Conservation (phyloP, 2,888 invertebrate species). For the Volucella bombylans region DNA sequence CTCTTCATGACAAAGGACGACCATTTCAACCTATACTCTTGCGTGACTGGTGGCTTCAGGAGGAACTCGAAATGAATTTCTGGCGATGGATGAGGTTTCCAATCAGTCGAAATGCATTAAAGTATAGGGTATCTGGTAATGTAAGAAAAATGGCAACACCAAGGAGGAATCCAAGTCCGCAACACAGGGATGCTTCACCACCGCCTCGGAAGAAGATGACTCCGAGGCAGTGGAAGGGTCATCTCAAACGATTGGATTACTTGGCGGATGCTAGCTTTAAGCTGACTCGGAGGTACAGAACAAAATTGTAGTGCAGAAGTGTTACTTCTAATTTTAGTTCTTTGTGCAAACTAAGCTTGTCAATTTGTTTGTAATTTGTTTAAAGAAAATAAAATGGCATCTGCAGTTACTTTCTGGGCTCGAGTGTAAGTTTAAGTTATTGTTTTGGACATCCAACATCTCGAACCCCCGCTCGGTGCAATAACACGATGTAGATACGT, state of each 20-base stretch:
- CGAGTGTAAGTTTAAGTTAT: too few relatives aligned
- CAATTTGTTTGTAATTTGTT: too few relatives aligned
- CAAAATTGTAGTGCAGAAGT: constrained; percentile 1
- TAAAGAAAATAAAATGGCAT: too few relatives aligned
- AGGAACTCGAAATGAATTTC: constrained; percentile 55
- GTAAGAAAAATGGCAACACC: constrained; percentile 12
- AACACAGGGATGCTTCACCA: constrained; percentile 21
- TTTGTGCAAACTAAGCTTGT: too few relatives aligned
- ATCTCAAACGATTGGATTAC: constrained; percentile 49
- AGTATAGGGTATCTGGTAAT: constrained; percentile 9
- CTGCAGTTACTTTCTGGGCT: too few relatives aligned
- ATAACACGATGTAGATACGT: too few relatives aligned
- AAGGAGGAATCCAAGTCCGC: constrained; percentile 15
- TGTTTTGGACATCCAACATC: too few relatives aligned
- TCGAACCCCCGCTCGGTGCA: too few relatives aligned
- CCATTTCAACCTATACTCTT: constrained; percentile 53
- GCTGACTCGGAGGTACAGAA: constrained; percentile 26
- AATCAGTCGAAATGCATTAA: constrained; percentile 26
- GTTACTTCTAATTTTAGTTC: neutral
- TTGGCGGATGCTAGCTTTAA: constrained; percentile 56
- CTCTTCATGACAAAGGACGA: constrained; percentile 50
- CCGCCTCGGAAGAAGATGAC: constrained; percentile 58
- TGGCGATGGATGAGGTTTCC: constrained; percentile 61
- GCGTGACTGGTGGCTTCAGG: constrained; percentile 58
- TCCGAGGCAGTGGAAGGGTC: constrained; percentile 43